A percentile compares a stretch with the other conserved stretches of the same genome.
Conservation (phyloP, 1,140 invertebrate species). For the Lordiphosa mommai region DNA sequence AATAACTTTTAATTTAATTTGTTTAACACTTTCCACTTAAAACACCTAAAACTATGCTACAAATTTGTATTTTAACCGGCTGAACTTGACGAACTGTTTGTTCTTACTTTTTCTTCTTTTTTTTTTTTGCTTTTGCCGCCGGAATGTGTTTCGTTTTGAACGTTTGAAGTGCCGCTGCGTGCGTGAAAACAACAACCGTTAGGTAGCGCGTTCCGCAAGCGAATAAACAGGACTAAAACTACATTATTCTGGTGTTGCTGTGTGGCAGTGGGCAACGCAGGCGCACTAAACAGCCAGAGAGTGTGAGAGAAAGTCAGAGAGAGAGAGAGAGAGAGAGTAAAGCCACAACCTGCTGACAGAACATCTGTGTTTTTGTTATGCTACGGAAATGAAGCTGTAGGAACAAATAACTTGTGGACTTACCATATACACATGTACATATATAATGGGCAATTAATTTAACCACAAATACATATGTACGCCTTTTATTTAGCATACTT, state of each 20-base stretch:
- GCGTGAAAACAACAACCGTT: constrained; percentile 36
- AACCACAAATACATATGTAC: background rate
- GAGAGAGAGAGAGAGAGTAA: background rate
- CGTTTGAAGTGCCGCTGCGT: constrained; percentile 20
- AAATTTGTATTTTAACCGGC: background rate
- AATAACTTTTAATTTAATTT: background rate
- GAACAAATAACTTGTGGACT: too few relatives aligned
- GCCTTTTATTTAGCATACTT: constrained; percentile 3
- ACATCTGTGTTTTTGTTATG: constrained; percentile 72
- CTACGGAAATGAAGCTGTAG: constrained; percentile 35
- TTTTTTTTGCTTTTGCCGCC: constrained; percentile 27
- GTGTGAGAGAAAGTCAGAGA: background rate
- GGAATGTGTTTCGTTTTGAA: constrained; percentile 25
- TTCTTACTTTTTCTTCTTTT: background rate
- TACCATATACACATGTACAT: constrained; percentile 11
- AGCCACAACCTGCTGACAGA: constrained; percentile 43
- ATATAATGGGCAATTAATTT: constrained; percentile 28
- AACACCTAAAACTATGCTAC: too few relatives aligned
- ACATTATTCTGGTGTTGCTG: constrained; percentile 44
- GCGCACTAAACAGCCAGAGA: constrained; percentile 12
- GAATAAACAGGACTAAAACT: constrained; percentile 37
- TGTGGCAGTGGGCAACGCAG: constrained; percentile 20
- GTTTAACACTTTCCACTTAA: background rate
- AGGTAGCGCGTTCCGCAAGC: constrained; percentile 46
- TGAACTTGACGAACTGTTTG: constrained; percentile 7